phyloP scores from a whole-genome alignment of 92 coral and sea anemone genomes.

The Actinostola sp. region DNA sequence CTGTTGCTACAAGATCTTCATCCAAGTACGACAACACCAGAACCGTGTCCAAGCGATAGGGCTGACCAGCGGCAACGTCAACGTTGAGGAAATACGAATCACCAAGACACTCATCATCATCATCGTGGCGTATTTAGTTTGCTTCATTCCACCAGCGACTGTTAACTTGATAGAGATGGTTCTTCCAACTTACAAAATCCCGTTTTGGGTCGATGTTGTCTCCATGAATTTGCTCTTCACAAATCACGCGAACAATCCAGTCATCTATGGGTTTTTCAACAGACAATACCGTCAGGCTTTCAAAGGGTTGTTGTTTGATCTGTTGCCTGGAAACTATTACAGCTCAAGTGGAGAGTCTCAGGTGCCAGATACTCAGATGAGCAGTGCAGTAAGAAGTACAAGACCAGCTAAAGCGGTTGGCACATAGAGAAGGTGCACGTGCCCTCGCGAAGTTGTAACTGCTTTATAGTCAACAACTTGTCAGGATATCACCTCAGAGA shows the following conservation, averaged over 20 bases:
- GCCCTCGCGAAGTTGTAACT: too few species aligned
- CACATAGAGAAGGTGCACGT: too few species aligned
- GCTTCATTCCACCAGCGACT: conserved; percentile 72
- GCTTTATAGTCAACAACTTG: too few species aligned
- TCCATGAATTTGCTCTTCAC: conserved; percentile 66
- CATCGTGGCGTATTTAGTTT: conserved; percentile 63
- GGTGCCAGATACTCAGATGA: too few species aligned
- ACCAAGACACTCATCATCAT: conserved; percentile 72
- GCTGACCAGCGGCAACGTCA: conserved; percentile 34
- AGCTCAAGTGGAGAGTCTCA: neutral
- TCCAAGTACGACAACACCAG: conserved; percentile 52
- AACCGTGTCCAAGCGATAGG: conserved; percentile 37
- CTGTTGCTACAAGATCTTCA: conserved; percentile 66
- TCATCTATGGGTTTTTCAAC: conserved; percentile 74
- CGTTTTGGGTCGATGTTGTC: conserved; percentile 68
- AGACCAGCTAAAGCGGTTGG: too few species aligned
- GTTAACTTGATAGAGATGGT: conserved; percentile 68
- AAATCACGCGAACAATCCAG: conserved; percentile 79
- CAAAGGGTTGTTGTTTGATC: conserved; percentile 20
- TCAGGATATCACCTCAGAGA: too few species aligned
- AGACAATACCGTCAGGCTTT: conserved; percentile 74
- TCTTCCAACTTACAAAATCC: conserved; percentile 52
- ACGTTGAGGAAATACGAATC: conserved; percentile 69
- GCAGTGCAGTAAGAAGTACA: too few species aligned
- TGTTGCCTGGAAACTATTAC: neutral